Evolutionary conservation across 2,888 invertebrate species (phyloP), one percentile per base, ranked within the genome.

Genomic region (Cephus pygmeus): DNA sequence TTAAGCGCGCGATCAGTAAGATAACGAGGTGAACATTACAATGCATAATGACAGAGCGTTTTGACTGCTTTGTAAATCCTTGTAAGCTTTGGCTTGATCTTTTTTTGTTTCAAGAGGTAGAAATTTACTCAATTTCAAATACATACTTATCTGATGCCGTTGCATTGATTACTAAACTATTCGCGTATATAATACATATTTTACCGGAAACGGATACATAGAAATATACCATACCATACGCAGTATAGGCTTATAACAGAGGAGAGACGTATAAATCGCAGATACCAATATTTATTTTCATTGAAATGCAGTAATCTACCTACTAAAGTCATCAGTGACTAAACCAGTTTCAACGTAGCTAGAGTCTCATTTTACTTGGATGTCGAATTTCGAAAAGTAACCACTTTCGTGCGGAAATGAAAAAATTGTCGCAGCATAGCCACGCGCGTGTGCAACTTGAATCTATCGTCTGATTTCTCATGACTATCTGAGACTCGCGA

Each of bases 91-190:
- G 69, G 83, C 85, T 83, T 85, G 83, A 85, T 84, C 84, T 79
- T 85, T 85, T 85, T 83, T 82, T 81, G 80, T 80, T 83, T 74
- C 81, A 82, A 84, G 83, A 84, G 83, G 79, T 79, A 75, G 9
- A 23, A 56, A 23, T 23, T 56, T 23, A 56, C 4, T 23, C 23
- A 56, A 23, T 56, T 9, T 56, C 56, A 56, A 56, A 56, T 56
- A 23, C 15, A 56, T 56, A 56, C 6, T 56, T 23, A 56, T 23
- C 56, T 23, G 23, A 56, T 56, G 56, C 15, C 56, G 56, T 56
- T 56, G 15, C 56, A 23, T 15, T 40, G 23, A 56, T 56, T 56
- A 56, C 23, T 56, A 56, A 56, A 56, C 56, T 56, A 23, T 56
- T 56, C 56, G 56, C 56, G 23, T 56, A 56, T 56, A 56, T 56